Percentiles rank a stretch among this genome's conserved stretches.
Evolutionary conservation across 2,888 invertebrate genomes (phyloP).

Genomic region (Gordius sp.): DNA sequence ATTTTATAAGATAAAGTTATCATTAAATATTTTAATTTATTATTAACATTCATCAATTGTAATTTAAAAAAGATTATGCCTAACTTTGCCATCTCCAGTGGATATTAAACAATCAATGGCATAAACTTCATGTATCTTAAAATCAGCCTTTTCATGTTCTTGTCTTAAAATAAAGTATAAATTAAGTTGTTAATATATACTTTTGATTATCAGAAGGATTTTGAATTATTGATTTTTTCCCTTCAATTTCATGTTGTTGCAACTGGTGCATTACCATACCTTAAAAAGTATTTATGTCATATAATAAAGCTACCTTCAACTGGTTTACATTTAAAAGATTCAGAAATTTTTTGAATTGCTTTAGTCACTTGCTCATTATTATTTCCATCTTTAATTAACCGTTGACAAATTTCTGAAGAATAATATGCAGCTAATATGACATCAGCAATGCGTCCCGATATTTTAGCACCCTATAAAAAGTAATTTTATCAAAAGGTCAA

Average conservation of each 20-base stretch:
- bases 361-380: conserved; percentile 24
- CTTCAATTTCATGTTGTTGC: conserved; percentile 82
- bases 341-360: conserved; percentile 58
- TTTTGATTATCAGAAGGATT: conserved; percentile 82
- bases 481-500: background rate
- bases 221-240: conserved; percentile 82
- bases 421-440: conserved; percentile 74
- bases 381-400: conserved; percentile 57
- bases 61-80: conserved; percentile 13
- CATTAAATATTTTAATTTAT: background rate
- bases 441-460: conserved; percentile 68
- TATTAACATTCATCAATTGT: background rate
- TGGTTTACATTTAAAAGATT: conserved; percentile 78
- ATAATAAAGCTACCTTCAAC: conserved; percentile 38
- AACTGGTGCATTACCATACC: conserved; percentile 51
- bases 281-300: conserved; percentile 20
- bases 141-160: conserved; percentile 78
- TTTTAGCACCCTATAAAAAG: conserved; percentile 37
- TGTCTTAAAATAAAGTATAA: conserved; percentile 37
- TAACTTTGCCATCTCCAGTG: conserved; percentile 65
- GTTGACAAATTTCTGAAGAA: conserved; percentile 74
- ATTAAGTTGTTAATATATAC: conserved; percentile 22
- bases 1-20: background rate
- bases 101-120: conserved; percentile 91
- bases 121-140: conserved; percentile 87